Conservation (phyloP, 1,140 invertebrate species). For the Ceratina australensis region DNA sequence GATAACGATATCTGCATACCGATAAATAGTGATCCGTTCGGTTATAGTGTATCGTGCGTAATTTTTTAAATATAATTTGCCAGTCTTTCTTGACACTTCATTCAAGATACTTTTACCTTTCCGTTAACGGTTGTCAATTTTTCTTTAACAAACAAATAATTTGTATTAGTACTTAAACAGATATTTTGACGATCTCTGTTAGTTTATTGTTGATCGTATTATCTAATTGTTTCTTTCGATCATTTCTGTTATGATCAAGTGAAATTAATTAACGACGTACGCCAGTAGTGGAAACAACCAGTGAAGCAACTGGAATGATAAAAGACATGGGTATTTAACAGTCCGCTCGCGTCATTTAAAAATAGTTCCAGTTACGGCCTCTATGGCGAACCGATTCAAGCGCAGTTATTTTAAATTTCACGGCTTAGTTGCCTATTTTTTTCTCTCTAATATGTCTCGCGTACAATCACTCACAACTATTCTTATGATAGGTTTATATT, state of each 20-base stretch:
- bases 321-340: not conserved
- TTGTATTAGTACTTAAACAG: too few species aligned
- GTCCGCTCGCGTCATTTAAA: not conserved
- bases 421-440: not conserved
- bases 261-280: too few species aligned
- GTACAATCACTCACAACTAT: not conserved
- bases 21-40: too few species aligned
- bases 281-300: not conserved
- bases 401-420: not conserved
- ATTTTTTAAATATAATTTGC: not conserved
- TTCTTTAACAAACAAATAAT: too few species aligned
- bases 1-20: not conserved
- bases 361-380: not conserved
- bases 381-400: not conserved
- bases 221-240: too few species aligned
- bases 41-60: not conserved
- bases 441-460: not conserved
- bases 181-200: too few species aligned
- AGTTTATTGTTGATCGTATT: too few species aligned
- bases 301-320: not conserved
- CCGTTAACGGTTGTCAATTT: too few species aligned
- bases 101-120: too few species aligned
- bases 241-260: not conserved
- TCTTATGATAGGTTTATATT: constrained; percentile 10
- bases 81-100: too few species aligned